Conservation (phyloP, 2,888 invertebrate species). For the Bimastos eiseni region DNA sequence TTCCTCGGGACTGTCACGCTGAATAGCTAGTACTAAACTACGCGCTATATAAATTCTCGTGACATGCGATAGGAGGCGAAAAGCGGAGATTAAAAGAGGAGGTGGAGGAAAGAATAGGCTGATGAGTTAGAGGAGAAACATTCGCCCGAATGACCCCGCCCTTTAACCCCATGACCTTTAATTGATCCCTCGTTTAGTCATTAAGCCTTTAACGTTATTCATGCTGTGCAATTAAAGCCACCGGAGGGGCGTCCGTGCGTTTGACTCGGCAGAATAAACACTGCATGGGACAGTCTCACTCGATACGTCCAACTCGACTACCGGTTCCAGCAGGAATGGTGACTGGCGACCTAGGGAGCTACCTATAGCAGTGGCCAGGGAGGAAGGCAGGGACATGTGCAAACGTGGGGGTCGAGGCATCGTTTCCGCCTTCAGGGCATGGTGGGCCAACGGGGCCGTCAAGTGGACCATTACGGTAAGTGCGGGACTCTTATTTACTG, state of each 20-base stretch:
- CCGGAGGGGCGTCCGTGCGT: neutral
- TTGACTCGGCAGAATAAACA: neutral
- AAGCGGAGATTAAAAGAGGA: neutral
- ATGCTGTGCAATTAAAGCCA: neutral
- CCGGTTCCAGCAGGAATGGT: neutral
- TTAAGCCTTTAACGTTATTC: neutral
- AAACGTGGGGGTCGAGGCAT: neutral
- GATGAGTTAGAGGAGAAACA: neutral
- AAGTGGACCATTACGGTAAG: neutral
- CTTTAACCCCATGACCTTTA: neutral
- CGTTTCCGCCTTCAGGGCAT: neutral
- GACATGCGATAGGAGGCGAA: neutral
- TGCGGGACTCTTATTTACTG: neutral
- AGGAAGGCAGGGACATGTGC: neutral
- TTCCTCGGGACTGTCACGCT: too few species aligned
- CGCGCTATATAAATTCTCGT: too few species aligned
- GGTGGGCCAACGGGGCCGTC: neutral
- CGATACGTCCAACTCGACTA: neutral
- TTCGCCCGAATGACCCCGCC: neutral
- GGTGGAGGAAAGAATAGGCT: neutral
- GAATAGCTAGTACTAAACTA: too few species aligned
- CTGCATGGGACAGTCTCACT: neutral
- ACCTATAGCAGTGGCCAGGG: neutral
- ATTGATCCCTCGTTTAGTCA: neutral
- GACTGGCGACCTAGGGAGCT: neutral